Evolutionary conservation across 2,888 invertebrate genomes (phyloP).

Genomic region (Mantis religiosa): DNA sequence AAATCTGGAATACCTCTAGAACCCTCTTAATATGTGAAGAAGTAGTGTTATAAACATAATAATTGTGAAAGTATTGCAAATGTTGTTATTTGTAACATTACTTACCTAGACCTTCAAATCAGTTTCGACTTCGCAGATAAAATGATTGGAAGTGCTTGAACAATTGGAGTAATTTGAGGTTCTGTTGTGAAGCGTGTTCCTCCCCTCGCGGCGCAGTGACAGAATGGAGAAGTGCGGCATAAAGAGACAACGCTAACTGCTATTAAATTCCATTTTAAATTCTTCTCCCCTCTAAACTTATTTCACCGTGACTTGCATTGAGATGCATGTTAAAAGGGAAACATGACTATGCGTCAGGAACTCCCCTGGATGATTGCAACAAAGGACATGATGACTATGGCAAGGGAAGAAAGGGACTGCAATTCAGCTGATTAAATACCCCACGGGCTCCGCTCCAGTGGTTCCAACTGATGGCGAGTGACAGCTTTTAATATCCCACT

Average conservation of each 20-base stretch:
- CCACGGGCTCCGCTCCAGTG: conserved; percentile 1
- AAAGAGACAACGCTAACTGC: neutral
- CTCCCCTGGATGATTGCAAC: neutral
- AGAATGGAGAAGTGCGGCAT: neutral
- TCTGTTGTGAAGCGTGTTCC: neutral
- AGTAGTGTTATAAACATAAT: too few relatives aligned
- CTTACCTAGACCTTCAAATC: too few relatives aligned
- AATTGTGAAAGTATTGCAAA: too few relatives aligned
- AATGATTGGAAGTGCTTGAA: neutral
- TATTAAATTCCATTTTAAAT: conserved; percentile 6
- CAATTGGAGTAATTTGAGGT: neutral
- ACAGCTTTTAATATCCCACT: conserved; percentile 22
- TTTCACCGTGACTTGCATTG: neutral
- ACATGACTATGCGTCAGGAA: neutral
- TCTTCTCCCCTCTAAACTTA: neutral
- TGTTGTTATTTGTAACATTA: too few relatives aligned
- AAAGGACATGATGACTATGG: neutral
- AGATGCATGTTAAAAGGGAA: neutral
- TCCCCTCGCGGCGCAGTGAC: neutral
- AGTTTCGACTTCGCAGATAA: too few relatives aligned
- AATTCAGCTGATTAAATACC: conserved; percentile 17
- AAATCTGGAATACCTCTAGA: too few relatives aligned
- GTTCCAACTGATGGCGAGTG: conserved; percentile 17
- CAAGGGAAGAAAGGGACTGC: neutral
- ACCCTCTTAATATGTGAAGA: too few relatives aligned